These are phyloP conservation scores for Falco concolor DNA, from an alignment of 2,797 vertebrate genomes.

Conservation along the genomic window DNA sequence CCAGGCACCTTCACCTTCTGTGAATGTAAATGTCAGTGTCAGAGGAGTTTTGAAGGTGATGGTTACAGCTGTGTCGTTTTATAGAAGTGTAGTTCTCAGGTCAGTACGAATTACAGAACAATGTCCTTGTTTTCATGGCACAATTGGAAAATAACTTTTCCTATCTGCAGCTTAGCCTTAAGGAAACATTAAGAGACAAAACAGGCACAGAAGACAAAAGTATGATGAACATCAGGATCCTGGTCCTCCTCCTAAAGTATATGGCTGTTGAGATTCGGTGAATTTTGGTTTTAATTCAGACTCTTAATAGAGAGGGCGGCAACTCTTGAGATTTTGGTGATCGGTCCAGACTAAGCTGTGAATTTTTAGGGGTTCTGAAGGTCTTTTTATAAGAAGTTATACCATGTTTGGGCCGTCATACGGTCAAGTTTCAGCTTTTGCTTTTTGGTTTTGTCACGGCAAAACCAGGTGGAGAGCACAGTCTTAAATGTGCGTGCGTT, in stretches of 20 bases:
- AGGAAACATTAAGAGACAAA: background rate
- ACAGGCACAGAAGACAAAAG: background rate
- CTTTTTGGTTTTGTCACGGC: background rate
- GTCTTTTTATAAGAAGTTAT: background rate
- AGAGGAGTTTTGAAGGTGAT: background rate
- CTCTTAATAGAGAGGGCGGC: background rate
- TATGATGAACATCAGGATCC: background rate
- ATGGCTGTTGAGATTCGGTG: background rate
- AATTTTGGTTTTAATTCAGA: background rate
- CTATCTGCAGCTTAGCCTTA: background rate
- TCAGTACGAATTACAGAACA: background rate
- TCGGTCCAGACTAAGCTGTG: background rate
- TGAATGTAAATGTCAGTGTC: background rate
- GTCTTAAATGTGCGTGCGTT: rapidly evolving
- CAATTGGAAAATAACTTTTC: background rate
- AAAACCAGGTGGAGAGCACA: background rate
- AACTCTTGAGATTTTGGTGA: background rate
- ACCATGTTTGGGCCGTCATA: background rate
- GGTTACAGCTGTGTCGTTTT: background rate
- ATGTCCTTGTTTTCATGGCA: background rate
- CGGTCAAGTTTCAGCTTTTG: background rate
- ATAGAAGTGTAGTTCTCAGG: background rate
- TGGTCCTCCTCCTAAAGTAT: background rate
- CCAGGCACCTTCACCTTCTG: background rate
- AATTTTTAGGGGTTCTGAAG: background rate